phyloP scores from a whole-genome alignment of 1,140 invertebrate species.

The Steinernema khuongi region DNA sequence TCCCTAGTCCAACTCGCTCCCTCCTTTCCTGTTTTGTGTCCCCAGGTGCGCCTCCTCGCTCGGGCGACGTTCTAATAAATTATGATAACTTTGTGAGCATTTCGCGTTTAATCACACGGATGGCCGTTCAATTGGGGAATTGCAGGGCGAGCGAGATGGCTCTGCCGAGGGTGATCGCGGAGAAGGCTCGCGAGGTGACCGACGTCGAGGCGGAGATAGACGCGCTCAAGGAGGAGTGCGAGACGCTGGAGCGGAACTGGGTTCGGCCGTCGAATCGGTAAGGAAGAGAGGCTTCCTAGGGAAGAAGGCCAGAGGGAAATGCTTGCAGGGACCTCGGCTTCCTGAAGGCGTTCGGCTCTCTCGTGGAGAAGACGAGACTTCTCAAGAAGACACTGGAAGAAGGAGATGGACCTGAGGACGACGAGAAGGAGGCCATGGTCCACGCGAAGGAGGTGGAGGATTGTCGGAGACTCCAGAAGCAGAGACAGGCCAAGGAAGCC shows the following conservation, averaged over 20 bases:
- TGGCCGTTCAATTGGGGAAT: not conserved
- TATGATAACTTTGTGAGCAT: constrained; percentile 1
- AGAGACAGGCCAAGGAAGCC: too few relatives aligned
- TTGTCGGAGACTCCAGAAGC: too few relatives aligned
- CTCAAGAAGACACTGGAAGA: too few relatives aligned
- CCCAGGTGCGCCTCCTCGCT: not conserved
- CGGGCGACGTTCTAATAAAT: not conserved
- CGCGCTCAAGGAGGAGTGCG: not conserved
- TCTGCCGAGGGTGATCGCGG: not conserved
- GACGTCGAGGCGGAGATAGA: not conserved
- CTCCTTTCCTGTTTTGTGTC: not conserved
- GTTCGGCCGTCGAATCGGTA: not conserved
- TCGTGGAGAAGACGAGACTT: too few relatives aligned
- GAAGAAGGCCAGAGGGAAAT: too few relatives aligned
- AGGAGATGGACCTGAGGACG: too few relatives aligned
- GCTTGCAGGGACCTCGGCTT: too few relatives aligned
- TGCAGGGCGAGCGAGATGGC: not conserved
- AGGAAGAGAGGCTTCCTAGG: not conserved
- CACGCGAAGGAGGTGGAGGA: too few relatives aligned
- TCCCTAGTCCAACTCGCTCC: not conserved
- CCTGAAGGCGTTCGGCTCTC: too few relatives aligned
- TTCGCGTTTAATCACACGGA: not conserved
- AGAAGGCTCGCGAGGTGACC: not conserved
- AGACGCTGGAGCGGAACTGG: not conserved
- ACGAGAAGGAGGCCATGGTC: too few relatives aligned